Percentiles rank a stretch among this genome's conserved stretches.
These are phyloP conservation scores for Megaleporinus macrocephalus DNA, from an alignment of 2,113 vertebrate genomes.

Conservation along the genomic window DNA sequence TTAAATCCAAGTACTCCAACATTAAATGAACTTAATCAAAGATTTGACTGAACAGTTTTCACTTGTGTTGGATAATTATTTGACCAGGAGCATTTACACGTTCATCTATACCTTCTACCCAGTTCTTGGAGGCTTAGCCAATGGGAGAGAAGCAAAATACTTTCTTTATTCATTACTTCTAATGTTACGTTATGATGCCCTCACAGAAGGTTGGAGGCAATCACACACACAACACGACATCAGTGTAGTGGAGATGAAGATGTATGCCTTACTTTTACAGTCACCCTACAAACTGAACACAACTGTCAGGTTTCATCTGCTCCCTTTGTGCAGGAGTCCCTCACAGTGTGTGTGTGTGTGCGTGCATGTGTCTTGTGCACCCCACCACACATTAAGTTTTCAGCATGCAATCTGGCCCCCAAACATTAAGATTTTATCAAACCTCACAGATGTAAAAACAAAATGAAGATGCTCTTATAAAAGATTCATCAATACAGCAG, in stretches of 20 bases:
- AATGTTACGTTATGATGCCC: background rate
- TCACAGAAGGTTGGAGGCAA: background rate
- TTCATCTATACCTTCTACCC: no score
- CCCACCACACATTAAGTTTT: slow-evolving; percentile 8
- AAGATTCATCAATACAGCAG: slow-evolving; percentile 25
- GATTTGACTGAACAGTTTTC: no score
- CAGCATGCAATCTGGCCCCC: slow-evolving; percentile 10
- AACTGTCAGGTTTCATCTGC: slow-evolving; percentile 16
- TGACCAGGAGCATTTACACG: no score
- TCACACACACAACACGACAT: background rate
- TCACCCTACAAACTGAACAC: slow-evolving; percentile 3
- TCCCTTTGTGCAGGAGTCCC: background rate
- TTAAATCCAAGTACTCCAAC: no score
- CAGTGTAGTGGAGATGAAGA: background rate
- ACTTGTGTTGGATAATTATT: no score
- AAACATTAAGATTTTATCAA: slow-evolving; percentile 42
- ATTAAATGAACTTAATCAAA: no score
- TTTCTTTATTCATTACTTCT: slow-evolving; percentile 6
- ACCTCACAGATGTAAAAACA: slow-evolving; percentile 2
- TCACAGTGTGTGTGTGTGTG: background rate
- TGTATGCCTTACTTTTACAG: background rate
- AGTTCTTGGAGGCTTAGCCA: no score
- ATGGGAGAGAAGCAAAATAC: background rate
- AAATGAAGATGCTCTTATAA: slow-evolving; percentile 32
- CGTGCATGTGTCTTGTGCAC: background rate